Base-by-base conservation (phyloP, 2,797 vertebrate genomes). In the Paedocypris micromegethes region DNA sequence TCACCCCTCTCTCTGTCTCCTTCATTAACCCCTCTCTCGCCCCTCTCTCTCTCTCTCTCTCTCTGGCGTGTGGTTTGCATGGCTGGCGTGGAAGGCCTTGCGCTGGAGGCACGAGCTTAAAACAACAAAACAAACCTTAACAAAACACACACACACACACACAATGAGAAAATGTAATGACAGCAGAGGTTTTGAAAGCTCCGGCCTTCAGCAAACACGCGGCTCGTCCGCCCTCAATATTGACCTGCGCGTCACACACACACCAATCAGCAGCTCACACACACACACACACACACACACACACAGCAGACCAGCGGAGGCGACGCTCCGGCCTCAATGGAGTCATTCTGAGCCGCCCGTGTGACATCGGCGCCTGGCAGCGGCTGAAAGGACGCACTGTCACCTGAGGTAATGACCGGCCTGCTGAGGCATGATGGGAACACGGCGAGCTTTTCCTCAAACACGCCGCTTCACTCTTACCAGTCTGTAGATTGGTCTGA, bases 331-430 rank as follows among this genome's bases (percentile, higher is more conserved):
- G 52, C 39, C 57, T 75, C 70, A 78, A 75, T 73, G 64, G 56
- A 58, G 3, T 41, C 59, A 73, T 78, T 78, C 64, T 73, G 67
- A 45, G 63, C 54, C 59, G 40, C 68, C 70, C 47, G 58, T 52
- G 62, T 76, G 78, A 78, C 66, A 68, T 78, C 76, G 80, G 51
- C 9, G 58, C 9, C 61, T 66, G 68, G 69, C 64, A 68, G 38
- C 52, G 55, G 47, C 60, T 78, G 61, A 73, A 72, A 67, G 64
- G 46, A 37, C 39, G 59, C 58, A 73, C 58, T 73, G 73, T 78
- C 66, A 77, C 76, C 73, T 75, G 70, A 46, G 52, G 49, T 68
- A 52, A 69, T 51, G 46, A 55, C 58, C 23, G 50, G 58, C 44
- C 62, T 4, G 67, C n/a, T n/a, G n/a, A n/a, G n/a, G n/a, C n/a